phyloP scores from a whole-genome alignment of 2,113 vertebrate species.

The Eupsittula cactorum region DNA sequence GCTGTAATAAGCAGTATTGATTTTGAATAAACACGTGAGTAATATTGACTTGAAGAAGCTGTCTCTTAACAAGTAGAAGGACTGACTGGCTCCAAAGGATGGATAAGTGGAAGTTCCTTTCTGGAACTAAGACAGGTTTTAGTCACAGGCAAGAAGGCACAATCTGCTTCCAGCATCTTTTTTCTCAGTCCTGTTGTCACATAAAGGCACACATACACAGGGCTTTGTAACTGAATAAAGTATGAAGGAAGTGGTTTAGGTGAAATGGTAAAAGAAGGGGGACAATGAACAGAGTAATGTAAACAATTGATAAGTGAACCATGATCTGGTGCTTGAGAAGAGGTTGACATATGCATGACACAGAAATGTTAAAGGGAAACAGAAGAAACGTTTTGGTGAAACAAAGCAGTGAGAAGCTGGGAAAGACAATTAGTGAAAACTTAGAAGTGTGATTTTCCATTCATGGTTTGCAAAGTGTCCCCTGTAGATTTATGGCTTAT shows the following conservation, averaged over 20 bases:
- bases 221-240: neutral
- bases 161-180: neutral
- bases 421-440: neutral
- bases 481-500: neutral
- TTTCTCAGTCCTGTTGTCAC: neutral
- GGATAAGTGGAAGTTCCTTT: neutral
- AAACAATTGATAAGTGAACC: neutral
- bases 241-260: neutral
- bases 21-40: slow-evolving; percentile 27
- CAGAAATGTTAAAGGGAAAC: neutral
- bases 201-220: neutral
- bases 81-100: neutral
- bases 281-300: neutral
- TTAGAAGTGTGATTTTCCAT: neutral
- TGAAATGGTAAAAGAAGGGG: neutral
- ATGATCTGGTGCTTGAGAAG: neutral
- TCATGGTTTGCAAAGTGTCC: neutral
- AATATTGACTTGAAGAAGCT: slow-evolving; percentile 29
- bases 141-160: neutral
- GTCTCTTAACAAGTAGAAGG: neutral
- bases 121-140: neutral
- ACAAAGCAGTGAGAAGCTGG: neutral
- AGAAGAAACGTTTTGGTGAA: neutral
- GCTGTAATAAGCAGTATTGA: slow-evolving; percentile 51
- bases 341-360: neutral